Percentiles rank a stretch among this genome's conserved stretches.
Evolutionary conservation across 2,113 vertebrate genomes (phyloP).

Genomic region (Azemiops feae): DNA sequence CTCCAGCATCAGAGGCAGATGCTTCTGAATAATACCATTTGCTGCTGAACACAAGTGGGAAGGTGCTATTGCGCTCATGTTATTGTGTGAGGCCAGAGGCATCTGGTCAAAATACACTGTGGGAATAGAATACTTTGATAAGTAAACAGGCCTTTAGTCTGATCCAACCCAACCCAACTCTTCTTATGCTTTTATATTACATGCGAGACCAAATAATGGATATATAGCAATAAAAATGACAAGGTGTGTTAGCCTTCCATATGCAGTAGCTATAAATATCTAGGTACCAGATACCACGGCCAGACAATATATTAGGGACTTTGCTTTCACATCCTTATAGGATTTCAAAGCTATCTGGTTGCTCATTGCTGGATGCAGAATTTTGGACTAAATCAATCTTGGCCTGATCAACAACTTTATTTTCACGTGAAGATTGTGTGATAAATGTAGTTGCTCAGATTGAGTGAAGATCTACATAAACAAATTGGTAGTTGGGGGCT

Average conservation of each 20-base stretch:
- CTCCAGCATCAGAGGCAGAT: neutral
- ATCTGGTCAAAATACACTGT: neutral
- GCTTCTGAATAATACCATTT: neutral
- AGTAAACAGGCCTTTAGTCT: neutral
- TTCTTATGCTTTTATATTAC: neutral
- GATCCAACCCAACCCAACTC: neutral
- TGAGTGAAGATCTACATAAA: neutral
- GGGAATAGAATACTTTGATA: neutral
- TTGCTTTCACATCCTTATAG: neutral
- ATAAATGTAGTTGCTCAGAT: neutral
- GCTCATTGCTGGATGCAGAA: neutral
- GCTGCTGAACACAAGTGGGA: neutral
- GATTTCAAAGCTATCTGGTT: neutral
- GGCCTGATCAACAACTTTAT: neutral
- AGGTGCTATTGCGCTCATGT: neutral
- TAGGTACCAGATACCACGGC: neutral
- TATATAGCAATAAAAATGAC: neutral
- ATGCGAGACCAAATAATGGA: neutral
- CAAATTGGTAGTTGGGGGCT: neutral
- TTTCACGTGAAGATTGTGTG: neutral
- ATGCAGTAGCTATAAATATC: neutral
- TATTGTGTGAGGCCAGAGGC: neutral
- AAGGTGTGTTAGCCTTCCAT: neutral
- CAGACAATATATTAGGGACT: neutral
- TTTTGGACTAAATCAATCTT: neutral